Evolutionary conservation across 2,113 vertebrate genomes (phyloP).

Genomic region (Illadopsis cleaveri): DNA sequence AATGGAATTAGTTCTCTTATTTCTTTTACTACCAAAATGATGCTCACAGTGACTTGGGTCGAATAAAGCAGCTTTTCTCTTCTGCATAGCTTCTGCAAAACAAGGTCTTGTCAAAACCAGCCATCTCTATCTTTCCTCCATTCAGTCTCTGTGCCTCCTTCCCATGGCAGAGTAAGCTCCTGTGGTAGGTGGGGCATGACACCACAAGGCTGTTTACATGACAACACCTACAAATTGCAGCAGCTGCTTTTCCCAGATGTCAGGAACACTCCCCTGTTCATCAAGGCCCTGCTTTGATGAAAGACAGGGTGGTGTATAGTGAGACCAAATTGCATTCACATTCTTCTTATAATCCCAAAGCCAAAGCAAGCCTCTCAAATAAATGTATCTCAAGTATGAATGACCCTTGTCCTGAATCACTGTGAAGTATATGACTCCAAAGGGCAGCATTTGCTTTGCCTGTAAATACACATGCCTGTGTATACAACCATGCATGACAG

Average conservation of each 20-base stretch:
- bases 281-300: not conserved
- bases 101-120: not conserved
- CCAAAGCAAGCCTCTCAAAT: not conserved
- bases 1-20: not conserved
- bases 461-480: not conserved
- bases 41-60: not conserved
- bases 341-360: not conserved
- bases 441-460: not conserved
- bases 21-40: not conserved
- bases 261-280: not conserved
- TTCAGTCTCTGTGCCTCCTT: not conserved
- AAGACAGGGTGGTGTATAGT: not conserved
- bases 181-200: not conserved
- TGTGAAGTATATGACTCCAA: not conserved
- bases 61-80: not conserved
- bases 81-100: not conserved
- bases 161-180: not conserved
- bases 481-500: rapidly evolving
- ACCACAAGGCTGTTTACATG: not conserved
- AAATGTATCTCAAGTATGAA: not conserved
- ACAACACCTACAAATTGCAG: not conserved
- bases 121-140: not conserved
- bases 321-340: not conserved
- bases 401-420: not conserved
- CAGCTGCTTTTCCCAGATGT: not conserved